phyloP scores from a whole-genome alignment of 2,113 vertebrate species.

The Pelmatolapia mariae region DNA sequence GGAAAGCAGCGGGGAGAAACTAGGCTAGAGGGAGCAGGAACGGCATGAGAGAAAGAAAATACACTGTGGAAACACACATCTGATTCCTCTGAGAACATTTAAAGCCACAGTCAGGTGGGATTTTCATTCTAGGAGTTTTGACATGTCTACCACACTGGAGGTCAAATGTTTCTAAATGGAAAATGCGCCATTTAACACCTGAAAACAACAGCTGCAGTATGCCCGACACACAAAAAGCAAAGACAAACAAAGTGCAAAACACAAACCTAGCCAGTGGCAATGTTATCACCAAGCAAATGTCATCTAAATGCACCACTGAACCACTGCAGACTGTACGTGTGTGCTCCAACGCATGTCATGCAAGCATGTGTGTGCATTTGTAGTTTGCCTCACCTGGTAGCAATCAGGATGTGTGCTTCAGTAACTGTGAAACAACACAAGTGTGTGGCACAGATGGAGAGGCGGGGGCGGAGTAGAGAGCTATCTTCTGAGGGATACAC shows the following conservation, averaged over 20 bases:
- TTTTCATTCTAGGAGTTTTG: neutral
- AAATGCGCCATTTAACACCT: slow-evolving; percentile 33
- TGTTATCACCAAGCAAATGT: neutral
- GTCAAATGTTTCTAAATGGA: slow-evolving; percentile 8
- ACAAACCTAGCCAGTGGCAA: neutral
- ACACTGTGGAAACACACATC: neutral
- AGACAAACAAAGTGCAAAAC: neutral
- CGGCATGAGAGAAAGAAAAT: slow-evolving; percentile 14
- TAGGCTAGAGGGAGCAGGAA: slow-evolving; percentile 20
- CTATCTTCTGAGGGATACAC: slow-evolving; percentile 18
- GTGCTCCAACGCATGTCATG: neutral
- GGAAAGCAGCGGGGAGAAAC: slow-evolving; percentile 11
- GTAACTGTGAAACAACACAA: slow-evolving; percentile 38
- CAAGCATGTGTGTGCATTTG: neutral
- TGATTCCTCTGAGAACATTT: neutral
- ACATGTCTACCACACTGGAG: neutral
- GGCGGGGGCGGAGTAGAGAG: slow-evolving; percentile 40
- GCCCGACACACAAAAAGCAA: neutral
- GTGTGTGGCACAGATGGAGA: slow-evolving; percentile 53
- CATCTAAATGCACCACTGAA: neutral
- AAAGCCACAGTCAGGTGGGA: neutral
- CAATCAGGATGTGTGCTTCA: slow-evolving; percentile 44
- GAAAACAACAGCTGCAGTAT: neutral
- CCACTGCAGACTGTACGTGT: neutral
- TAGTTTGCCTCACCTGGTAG: slow-evolving; percentile 41